Percentiles rank a stretch among this genome's conserved stretches.
Conservation (phyloP, 2,888 invertebrate genomes). For the Ecdyonurus torrentis region DNA sequence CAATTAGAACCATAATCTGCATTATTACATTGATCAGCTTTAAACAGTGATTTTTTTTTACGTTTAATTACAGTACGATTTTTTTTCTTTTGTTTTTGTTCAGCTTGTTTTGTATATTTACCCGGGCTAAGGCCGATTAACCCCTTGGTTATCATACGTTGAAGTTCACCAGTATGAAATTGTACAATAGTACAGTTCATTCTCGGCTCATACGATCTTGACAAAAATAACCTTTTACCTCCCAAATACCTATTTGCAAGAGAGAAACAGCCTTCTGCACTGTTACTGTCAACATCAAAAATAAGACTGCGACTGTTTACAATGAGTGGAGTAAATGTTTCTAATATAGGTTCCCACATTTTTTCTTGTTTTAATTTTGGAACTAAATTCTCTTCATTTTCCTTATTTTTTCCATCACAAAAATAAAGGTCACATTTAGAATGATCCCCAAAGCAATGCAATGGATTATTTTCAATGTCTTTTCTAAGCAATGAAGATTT, state of each 20-base stretch:
- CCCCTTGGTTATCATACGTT: neutral
- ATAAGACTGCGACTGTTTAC: neutral
- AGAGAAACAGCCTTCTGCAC: neutral
- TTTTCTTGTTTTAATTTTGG: neutral
- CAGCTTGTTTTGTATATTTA: neutral
- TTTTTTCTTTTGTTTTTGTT: neutral
- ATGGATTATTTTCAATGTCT: neutral
- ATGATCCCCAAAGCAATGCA: neutral
- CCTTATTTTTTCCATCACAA: neutral
- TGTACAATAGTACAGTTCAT: neutral
- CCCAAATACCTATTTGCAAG: neutral
- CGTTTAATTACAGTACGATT: neutral
- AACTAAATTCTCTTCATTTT: neutral
- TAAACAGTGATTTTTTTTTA: neutral
- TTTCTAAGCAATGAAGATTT: neutral
- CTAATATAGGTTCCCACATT: neutral
- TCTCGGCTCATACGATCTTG: neutral
- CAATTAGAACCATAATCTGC: neutral
- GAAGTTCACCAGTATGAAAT: neutral
- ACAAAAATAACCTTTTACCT: neutral
- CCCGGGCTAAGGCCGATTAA: neutral
- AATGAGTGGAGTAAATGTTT: neutral
- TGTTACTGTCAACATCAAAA: neutral
- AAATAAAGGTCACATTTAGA: neutral
- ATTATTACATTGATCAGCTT: neutral